Conservation (phyloP, 2,113 vertebrate genomes). For the Lycaon pictus region DNA sequence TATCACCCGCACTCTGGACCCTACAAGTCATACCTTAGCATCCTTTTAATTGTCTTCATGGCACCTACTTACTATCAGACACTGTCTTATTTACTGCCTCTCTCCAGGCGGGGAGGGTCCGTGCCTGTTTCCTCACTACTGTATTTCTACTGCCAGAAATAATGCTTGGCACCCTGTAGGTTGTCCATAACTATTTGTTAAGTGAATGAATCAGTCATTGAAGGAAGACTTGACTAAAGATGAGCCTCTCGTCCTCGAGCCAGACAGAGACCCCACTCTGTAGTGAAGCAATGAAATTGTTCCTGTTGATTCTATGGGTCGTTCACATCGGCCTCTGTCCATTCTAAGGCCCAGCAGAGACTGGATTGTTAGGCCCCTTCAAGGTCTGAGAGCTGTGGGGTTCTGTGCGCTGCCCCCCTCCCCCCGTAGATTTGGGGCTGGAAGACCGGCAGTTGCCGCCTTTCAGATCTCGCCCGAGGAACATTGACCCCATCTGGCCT, state of each 20-base stretch:
- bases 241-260: background rate
- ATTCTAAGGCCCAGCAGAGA: background rate
- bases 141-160: background rate
- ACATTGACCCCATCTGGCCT: background rate
- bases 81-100: background rate
- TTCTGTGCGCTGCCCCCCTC: background rate
- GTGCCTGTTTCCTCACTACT: background rate
- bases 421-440: background rate
- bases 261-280: background rate
- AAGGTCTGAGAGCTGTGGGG: background rate
- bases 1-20: background rate
- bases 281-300: background rate
- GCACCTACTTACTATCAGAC: background rate
- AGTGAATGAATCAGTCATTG: background rate
- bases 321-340: background rate
- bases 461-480: background rate
- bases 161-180: background rate
- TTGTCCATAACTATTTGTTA: background rate
- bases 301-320: background rate
- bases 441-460: background rate
- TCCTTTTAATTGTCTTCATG: background rate
- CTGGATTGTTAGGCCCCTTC: background rate
- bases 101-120: background rate
- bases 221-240: background rate
- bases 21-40: background rate